These are phyloP conservation scores for Irena cyanogastra DNA, from an alignment of 2,113 vertebrate genomes.

Conservation along the genomic window DNA sequence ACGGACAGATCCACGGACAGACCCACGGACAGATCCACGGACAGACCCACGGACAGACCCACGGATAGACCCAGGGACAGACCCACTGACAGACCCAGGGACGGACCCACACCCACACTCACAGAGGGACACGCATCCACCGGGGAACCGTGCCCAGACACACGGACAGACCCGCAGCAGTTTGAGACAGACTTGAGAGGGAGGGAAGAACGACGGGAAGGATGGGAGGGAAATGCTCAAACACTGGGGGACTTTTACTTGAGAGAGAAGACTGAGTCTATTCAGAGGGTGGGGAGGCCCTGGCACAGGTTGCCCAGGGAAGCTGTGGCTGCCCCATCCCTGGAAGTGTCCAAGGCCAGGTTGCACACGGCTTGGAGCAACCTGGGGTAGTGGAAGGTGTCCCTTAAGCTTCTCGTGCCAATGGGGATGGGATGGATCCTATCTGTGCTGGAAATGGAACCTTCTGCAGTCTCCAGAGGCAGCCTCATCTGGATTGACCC, in stretches of 20 bases:
- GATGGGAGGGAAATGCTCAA: not conserved
- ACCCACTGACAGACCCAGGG: not conserved
- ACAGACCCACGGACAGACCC: not conserved
- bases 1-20: not conserved
- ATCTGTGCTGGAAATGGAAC: fast-evolving
- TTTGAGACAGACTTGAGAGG: fast-evolving
- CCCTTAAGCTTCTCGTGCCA: fast-evolving
- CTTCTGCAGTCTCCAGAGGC: not conserved
- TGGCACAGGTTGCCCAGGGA: fast-evolving
- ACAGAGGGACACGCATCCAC: not conserved
- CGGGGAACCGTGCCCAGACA: not conserved
- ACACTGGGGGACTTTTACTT: fast-evolving
- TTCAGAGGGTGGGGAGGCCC: not conserved
- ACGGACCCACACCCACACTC: too few relatives aligned
- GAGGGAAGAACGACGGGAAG: not conserved
- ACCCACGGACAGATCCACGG: too few relatives aligned
- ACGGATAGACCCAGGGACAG: not conserved
- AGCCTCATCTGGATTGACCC: not conserved
- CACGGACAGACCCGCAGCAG: not conserved
- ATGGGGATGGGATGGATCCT: not conserved
- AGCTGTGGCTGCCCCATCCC: not conserved
- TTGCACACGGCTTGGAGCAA: not conserved
- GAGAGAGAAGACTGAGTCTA: not conserved
- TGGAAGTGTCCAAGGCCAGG: not conserved
- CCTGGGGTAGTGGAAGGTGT: not conserved